Conservation (phyloP, 2,113 vertebrate species). For the Rhea pennata region DNA sequence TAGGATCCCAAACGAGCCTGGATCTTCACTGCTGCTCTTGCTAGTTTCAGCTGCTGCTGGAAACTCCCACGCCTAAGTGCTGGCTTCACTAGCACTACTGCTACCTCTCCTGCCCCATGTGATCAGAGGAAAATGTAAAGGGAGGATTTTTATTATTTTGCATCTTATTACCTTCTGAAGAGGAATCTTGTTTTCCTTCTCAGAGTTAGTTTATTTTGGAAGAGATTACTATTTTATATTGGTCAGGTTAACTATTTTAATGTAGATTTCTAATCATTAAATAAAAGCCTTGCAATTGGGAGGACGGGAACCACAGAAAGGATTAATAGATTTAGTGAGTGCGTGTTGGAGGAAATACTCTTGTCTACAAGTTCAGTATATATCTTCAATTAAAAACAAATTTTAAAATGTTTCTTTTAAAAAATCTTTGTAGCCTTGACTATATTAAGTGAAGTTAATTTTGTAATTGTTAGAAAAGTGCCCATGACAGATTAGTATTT, state of each 20-base stretch:
- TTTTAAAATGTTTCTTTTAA: conserved; percentile 33
- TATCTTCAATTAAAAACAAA: conserved; percentile 36
- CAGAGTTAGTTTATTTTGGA: not conserved
- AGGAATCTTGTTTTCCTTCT: not conserved
- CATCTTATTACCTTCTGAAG: not conserved
- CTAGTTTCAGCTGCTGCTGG: not conserved
- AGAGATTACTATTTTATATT: not conserved
- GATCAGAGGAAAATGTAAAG: not conserved
- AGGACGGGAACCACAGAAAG: not conserved
- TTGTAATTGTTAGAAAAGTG: conserved; percentile 56
- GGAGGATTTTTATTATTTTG: not conserved
- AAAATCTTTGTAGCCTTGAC: conserved; percentile 35
- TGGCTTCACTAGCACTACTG: not conserved
- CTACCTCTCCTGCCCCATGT: not conserved
- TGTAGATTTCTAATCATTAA: not conserved
- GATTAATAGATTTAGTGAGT: not conserved
- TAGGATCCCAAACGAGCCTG: not conserved
- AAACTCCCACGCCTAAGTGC: not conserved
- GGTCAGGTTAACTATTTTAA: not conserved
- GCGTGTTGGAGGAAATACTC: not conserved
- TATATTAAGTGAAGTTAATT: conserved; percentile 56
- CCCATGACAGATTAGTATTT: conserved; percentile 64
- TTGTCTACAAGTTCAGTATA: not conserved
- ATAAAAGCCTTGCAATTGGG: not conserved
- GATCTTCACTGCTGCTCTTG: not conserved